phyloP scores from a whole-genome alignment of 2,797 vertebrate genomes.

The Garrulus glandarius region DNA sequence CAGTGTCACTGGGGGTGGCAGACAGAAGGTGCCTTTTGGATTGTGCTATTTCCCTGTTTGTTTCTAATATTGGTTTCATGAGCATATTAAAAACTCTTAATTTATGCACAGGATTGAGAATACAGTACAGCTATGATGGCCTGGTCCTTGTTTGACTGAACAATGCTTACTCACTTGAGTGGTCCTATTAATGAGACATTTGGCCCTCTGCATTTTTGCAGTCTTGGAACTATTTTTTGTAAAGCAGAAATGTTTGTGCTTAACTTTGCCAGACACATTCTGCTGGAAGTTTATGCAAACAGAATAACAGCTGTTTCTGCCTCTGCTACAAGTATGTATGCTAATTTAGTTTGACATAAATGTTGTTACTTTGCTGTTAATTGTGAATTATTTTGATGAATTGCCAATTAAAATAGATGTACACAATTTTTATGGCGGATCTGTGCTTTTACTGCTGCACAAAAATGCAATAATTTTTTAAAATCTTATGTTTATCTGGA shows the following conservation, averaged over 20 bases:
- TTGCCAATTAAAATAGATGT: conserved; percentile 14
- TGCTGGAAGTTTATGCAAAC: conserved; percentile 33
- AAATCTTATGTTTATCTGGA: background rate
- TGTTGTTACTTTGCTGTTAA: conserved; percentile 12
- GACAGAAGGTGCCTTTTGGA: conserved; percentile 39
- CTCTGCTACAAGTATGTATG: conserved; percentile 8
- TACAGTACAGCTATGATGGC: background rate
- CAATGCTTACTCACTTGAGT: background rate
- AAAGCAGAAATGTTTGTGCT: background rate
- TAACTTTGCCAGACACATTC: conserved; percentile 41
- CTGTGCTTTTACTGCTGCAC: background rate
- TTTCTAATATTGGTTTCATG: background rate
- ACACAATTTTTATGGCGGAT: conserved; percentile 26
- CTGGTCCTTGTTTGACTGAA: background rate
- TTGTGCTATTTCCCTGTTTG: background rate
- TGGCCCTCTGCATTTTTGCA: conserved; percentile 1
- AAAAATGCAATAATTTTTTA: background rate
- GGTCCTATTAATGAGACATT: background rate
- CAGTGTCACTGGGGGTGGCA: background rate
- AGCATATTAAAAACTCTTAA: background rate
- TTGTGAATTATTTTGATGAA: conserved; percentile 58
- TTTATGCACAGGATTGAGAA: background rate
- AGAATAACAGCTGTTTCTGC: conserved; percentile 49
- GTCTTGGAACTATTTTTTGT: conserved; percentile 6
- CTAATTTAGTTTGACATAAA: conserved; percentile 53